Conservation (phyloP, 2,888 invertebrate genomes). For the Drosophila barbarae region DNA sequence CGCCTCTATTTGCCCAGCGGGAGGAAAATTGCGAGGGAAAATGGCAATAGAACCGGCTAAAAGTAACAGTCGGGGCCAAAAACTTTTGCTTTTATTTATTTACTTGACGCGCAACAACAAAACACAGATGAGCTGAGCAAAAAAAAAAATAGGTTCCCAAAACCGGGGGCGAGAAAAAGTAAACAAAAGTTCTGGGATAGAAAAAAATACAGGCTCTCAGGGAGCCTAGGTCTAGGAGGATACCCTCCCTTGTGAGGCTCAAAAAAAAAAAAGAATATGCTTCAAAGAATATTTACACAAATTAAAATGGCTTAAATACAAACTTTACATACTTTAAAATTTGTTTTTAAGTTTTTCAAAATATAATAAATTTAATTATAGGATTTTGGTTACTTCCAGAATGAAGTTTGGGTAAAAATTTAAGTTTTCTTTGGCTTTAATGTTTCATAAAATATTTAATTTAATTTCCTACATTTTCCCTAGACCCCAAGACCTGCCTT, state of each 20-base stretch:
- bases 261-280: no score
- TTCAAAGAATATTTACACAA: slow-evolving; percentile 11
- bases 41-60: slow-evolving; percentile 25
- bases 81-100: slow-evolving; percentile 69
- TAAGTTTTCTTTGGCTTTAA: not conserved
- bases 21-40: slow-evolving; percentile 9
- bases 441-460: not conserved
- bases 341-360: not conserved
- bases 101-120: slow-evolving; percentile 52
- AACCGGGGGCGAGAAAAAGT: slow-evolving; percentile 26
- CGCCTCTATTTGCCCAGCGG: slow-evolving; percentile 49
- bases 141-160: slow-evolving; percentile 22
- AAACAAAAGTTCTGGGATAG: slow-evolving; percentile 31
- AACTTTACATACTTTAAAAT: slow-evolving; percentile 2
- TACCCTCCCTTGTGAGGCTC: slow-evolving; percentile 2
- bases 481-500: not conserved
- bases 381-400: not conserved
- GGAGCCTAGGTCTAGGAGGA: slow-evolving; percentile 1
- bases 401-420: not conserved
- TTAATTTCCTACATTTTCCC: not conserved
- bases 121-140: slow-evolving; percentile 18
- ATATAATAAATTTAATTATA: not conserved
- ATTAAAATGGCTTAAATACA: slow-evolving; percentile 10
- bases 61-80: slow-evolving; percentile 53
- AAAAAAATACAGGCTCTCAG: slow-evolving; percentile 7